Base-by-base conservation (phyloP, 2,888 invertebrate genomes). In the Penaeus monodon region DNA sequence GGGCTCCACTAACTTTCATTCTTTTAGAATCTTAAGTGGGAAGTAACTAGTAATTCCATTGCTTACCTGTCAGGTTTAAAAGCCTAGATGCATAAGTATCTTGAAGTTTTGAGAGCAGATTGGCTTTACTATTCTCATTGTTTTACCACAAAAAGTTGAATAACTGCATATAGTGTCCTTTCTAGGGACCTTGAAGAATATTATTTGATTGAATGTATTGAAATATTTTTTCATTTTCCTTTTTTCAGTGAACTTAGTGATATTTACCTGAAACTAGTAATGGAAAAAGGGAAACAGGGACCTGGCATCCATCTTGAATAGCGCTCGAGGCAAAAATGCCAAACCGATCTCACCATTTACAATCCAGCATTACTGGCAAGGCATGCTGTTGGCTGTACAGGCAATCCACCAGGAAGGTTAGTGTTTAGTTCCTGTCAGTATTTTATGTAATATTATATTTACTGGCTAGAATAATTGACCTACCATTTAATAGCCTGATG, bases 221-320 rank as follows among this genome's bases (percentile, higher is more conserved):
- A 10, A 44, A 44, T 10, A 44, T 44, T 44, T 8, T 57, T 57
- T 17, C 57, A 14, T n/a, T 77, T 14, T 38, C 38, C 24, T 49
- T 80, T 24, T 49, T 44, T 33, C 82, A 88, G 83, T 74, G 86
- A 86, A 29, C 65, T 44, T 68, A 77, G 4, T 7, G 70, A 29
- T 14, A 68, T 1, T 92, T 95, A 95, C 90, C 94, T 99, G 88
- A 95, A 95, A 88, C 94, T 99, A 91, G 96, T 99, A 38, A 94
- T 99, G 95, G 99, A 99, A 93, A 95, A 96, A 92, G 99, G 99
- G 99, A 0, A 97, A 97, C 91, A 95, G 95, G 17, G 98, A 99
- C 93, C 94, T 99, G 89, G 95, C 96, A 76, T 94, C 95, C 91
- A 95, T 97, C 90, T 93, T 97, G 89, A 94, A 94, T 91, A 91